Evolutionary conservation across 2,113 vertebrate genomes (phyloP).

Genomic region (Petaurus breviceps): DNA sequence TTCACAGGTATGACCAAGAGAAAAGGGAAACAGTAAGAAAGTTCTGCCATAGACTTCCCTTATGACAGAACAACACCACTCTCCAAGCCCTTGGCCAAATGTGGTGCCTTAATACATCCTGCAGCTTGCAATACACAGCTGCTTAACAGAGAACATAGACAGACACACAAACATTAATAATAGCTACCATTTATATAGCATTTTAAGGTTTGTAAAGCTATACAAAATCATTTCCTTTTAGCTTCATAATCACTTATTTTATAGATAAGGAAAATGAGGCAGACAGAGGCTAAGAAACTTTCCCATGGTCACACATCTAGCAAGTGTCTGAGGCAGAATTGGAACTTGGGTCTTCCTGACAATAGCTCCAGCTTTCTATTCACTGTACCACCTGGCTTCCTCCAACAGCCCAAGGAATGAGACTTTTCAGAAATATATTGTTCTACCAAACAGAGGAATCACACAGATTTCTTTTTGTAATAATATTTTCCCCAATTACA

Average conservation of each 20-base stretch:
- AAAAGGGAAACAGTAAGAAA: background rate
- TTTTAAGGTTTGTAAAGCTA: too few relatives aligned
- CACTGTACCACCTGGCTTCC: background rate
- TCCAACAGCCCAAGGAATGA: too few relatives aligned
- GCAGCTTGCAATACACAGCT: background rate
- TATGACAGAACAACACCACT: too few relatives aligned
- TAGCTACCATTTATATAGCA: too few relatives aligned
- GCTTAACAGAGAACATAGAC: background rate
- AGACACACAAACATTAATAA: too few relatives aligned
- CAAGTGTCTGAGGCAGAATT: background rate
- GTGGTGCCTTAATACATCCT: background rate
- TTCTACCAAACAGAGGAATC: background rate
- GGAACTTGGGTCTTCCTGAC: background rate
- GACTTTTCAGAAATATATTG: background rate
- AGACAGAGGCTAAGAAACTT: background rate
- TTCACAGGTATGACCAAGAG: background rate
- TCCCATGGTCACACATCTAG: background rate
- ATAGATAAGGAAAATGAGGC: too few relatives aligned
- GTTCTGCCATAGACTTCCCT: background rate
- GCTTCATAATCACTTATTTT: too few relatives aligned
- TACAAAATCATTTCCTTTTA: too few relatives aligned
- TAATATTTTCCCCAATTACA: too few relatives aligned
- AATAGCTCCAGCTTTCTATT: background rate
- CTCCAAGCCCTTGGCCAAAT: too few relatives aligned
- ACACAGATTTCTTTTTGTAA: background rate